A percentile compares a stretch with the other conserved stretches of the same genome.
Evolutionary conservation across 2,113 vertebrate species (phyloP).

Genomic region (Anseranas semipalmata): DNA sequence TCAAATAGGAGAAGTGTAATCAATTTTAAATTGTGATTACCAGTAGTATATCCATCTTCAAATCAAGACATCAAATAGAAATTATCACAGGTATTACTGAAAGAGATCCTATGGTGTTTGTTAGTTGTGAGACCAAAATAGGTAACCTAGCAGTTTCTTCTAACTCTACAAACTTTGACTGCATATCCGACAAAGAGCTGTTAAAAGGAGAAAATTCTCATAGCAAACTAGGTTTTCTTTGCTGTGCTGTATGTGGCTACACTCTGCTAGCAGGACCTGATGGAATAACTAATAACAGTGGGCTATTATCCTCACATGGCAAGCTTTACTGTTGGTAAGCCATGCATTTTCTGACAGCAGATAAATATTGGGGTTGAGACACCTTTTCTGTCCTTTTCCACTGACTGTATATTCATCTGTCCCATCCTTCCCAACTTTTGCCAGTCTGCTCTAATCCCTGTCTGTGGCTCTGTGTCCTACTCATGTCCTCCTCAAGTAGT

Average conservation of each 20-base stretch:
- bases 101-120: not conserved
- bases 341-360: accelerated
- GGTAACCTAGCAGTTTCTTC: not conserved
- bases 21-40: not conserved
- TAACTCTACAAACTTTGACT: not conserved
- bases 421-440: not conserved
- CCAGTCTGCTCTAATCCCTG: not conserved
- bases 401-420: not conserved
- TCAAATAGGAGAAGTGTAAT: not conserved
- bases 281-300: not conserved
- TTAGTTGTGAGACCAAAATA: not conserved
- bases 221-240: not conserved
- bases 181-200: not conserved
- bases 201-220: not conserved
- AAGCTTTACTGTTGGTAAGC: not conserved
- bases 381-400: not conserved
- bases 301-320: not conserved
- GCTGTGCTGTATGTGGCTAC: not conserved
- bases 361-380: not conserved
- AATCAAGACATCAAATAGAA: not conserved
- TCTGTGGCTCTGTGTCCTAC: not conserved
- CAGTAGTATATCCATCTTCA: not conserved
- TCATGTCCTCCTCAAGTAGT: not conserved
- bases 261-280: not conserved
- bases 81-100: not conserved